Evolutionary conservation across 1,140 invertebrate genomes (phyloP), one percentile per base, ranked within the genome.

Genomic region (Drosophila kepulauana): DNA sequence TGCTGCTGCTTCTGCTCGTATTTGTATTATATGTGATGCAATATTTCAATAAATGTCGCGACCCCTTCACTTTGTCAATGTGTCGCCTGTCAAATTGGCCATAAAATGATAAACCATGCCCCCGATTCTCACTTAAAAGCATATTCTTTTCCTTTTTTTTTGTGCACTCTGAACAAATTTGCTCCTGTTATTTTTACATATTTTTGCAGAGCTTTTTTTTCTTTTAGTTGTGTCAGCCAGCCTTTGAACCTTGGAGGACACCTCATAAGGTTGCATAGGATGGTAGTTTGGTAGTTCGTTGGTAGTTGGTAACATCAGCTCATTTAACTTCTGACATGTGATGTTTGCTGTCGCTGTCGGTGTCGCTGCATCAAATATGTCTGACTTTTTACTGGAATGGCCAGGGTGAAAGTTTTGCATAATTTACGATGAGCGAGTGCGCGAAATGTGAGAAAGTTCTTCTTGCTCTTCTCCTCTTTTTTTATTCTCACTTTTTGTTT

Each of bases 371-470:
- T 68, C 66, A 68, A 68, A 68, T 68, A 68, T 68, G 66, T 68
- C 54, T 76, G 72, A 76, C 76, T 73, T 77, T 81, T 79, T 79
- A 80, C 59, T 75, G 71, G 74, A 11, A 64, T 80, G 74, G 79
- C 64, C 64, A 65, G 74, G 75, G 79, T 82, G 81, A 79, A 84
- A 84, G 77, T 84, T 84, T 84, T 79, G 81, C 81, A 84, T 84
- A 84, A 84, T 84, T 84, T 77, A 84, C 73, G 68, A 38, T 73
- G 67, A 57, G 54, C 54, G 15, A 57, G 61, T 75, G 77, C 81
- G 81, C 59, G 73, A 84, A 82, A 76, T 76, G 76, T 48, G 75
- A 82, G 75, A 82, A 84, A 84, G 66, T 82, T 82, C 35, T 79
- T 77, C 35, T 63, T 30, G 2, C 30, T 30, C 6, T 77, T 43